phyloP scores from a whole-genome alignment of 2,797 vertebrate genomes.

The Oreonectes daqikongensis region DNA sequence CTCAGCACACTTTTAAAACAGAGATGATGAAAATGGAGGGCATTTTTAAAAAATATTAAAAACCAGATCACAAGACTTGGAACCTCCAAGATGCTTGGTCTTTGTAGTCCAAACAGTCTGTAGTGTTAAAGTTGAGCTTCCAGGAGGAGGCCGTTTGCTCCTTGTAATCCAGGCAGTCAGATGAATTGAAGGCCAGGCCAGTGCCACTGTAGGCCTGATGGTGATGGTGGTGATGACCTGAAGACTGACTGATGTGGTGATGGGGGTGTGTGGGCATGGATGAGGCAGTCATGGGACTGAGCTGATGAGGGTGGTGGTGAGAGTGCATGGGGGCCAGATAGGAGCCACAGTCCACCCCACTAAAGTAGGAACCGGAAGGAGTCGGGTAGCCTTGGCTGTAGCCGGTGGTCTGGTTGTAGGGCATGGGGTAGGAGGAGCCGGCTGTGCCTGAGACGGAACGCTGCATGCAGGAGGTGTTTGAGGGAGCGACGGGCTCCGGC shows the following conservation, averaged over 20 bases:
- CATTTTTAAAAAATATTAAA: constrained; percentile 48
- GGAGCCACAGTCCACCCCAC: constrained; percentile 94
- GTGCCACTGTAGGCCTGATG: constrained; percentile 87
- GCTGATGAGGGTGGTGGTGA: constrained; percentile 89
- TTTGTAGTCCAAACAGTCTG: constrained; percentile 99
- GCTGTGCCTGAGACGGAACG: constrained; percentile 83
- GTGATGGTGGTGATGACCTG: constrained; percentile 91
- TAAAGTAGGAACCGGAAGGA: constrained; percentile 93
- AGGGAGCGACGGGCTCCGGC: constrained; percentile 82
- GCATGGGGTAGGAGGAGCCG: constrained; percentile 88
- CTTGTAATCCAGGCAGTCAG: constrained; percentile 99
- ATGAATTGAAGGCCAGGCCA: constrained; percentile 92
- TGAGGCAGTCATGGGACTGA: constrained; percentile 93
- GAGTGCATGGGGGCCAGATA: constrained; percentile 97
- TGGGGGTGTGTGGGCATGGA: constrained; percentile 89
- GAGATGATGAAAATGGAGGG: constrained; percentile 44
- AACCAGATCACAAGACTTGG: constrained; percentile 91
- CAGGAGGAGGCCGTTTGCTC: constrained; percentile 91
- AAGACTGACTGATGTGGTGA: constrained; percentile 91
- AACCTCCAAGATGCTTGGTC: constrained; percentile 99
- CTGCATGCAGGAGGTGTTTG: constrained; percentile 92
- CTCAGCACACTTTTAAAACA: constrained; percentile 68
- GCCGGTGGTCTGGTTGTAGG: constrained; percentile 91
- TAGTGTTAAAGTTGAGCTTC: constrained; percentile 98
- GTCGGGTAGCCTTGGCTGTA: constrained; percentile 91